phyloP scores from a whole-genome alignment of 2,797 vertebrate species.

The Danio kyathit region DNA sequence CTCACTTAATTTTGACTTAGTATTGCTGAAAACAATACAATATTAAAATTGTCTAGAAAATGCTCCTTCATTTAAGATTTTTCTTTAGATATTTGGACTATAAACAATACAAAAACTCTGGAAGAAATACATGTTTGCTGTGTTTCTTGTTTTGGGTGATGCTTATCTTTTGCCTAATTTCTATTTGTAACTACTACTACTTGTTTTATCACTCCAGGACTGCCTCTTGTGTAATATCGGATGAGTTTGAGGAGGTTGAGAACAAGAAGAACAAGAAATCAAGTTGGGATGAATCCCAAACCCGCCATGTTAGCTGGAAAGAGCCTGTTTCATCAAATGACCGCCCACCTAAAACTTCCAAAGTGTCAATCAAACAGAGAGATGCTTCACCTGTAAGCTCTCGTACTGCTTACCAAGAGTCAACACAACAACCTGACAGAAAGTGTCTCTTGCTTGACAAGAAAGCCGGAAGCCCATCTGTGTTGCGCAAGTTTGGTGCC shows the following conservation, averaged over 20 bases:
- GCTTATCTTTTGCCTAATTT: neutral
- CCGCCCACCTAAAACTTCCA: slow-evolving; percentile 74
- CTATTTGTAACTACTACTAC: slow-evolving; percentile 1
- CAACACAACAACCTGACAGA: slow-evolving; percentile 69
- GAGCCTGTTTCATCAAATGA: slow-evolving; percentile 68
- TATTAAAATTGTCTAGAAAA: neutral
- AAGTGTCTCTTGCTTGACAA: slow-evolving; percentile 73
- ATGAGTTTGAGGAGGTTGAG: slow-evolving; percentile 79
- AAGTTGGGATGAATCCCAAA: slow-evolving; percentile 24
- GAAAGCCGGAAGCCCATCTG: slow-evolving; percentile 75
- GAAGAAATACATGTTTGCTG: neutral
- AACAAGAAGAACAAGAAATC: slow-evolving; percentile 75
- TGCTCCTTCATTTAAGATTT: too few relatives aligned
- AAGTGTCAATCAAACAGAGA: slow-evolving; percentile 77
- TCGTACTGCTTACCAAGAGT: slow-evolving; percentile 75
- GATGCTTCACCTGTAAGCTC: slow-evolving; percentile 77
- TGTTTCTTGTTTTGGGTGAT: neutral
- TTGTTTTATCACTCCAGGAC: slow-evolving; percentile 61
- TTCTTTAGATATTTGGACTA: too few relatives aligned
- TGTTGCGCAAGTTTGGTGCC: slow-evolving; percentile 78
- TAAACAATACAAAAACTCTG: too few relatives aligned
- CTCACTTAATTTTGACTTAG: too few relatives aligned
- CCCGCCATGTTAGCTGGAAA: slow-evolving; percentile 48
- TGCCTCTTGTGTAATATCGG: slow-evolving; percentile 68
- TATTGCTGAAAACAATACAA: too few relatives aligned